These are phyloP conservation scores for Capitella teleta DNA, from an alignment of 1,140 invertebrate species.

Conservation along the genomic window DNA sequence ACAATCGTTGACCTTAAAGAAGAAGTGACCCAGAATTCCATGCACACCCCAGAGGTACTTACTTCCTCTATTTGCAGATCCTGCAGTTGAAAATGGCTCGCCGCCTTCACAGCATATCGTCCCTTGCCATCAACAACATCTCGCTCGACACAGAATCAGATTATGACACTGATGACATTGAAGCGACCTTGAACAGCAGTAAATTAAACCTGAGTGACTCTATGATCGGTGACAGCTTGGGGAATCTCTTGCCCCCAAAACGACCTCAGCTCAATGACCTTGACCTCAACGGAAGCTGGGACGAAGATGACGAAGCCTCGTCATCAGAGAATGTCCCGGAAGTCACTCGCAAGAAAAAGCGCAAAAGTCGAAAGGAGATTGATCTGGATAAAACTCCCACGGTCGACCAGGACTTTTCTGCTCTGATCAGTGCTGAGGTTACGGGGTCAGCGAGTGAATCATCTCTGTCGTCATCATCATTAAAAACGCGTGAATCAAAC, in stretches of 20 bases:
- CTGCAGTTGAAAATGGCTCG: slow-evolving; percentile 26
- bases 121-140: neutral
- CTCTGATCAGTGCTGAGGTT: too few species aligned
- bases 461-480: too few species aligned
- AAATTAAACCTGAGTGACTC: slow-evolving; percentile 2
- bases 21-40: slow-evolving; percentile 53
- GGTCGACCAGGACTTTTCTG: too few species aligned
- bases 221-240: neutral
- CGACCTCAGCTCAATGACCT: neutral
- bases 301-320: neutral
- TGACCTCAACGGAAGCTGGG: neutral
- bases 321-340: neutral
- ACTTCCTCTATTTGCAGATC: slow-evolving; percentile 20
- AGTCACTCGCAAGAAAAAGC: neutral
- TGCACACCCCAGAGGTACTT: neutral
- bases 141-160: slow-evolving; percentile 4
- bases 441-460: too few species aligned
- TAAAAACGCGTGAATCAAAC: too few species aligned
- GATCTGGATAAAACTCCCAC: slow-evolving; percentile 10
- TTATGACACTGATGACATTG: slow-evolving; percentile 5
- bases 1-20: slow-evolving; percentile 81
- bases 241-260: neutral
- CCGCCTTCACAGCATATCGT: slow-evolving; percentile 1
- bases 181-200: neutral
- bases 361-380: neutral